Percentiles rank a stretch among this genome's conserved stretches.
These are phyloP conservation scores for Catonia carolina DNA, from an alignment of 2,888 invertebrate species.

Conservation along the genomic window DNA sequence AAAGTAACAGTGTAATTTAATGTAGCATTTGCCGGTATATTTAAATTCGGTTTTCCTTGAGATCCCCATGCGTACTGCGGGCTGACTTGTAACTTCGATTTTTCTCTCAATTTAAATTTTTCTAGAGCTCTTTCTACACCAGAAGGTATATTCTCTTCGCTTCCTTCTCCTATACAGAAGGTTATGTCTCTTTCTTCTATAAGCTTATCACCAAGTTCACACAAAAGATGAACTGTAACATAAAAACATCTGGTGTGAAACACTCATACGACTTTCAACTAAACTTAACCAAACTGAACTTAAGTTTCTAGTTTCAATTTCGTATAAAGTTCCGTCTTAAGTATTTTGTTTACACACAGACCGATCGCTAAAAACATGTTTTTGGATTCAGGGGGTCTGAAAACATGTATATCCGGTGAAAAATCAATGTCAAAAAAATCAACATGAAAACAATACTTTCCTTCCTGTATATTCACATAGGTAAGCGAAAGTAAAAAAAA, in stretches of 20 bases:
- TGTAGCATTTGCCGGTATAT: constrained; percentile 70
- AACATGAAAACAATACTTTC: constrained; percentile 7
- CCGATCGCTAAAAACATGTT: too few species aligned
- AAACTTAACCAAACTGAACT: constrained; percentile 26
- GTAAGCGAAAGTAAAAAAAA: constrained; percentile 12
- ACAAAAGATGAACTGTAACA: constrained; percentile 64
- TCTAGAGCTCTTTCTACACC: constrained; percentile 78
- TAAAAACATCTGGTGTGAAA: too few species aligned
- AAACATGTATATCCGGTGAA: too few species aligned
- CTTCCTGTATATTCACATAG: too few species aligned
- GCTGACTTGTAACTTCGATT: constrained; percentile 62
- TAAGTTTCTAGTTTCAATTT: too few species aligned
- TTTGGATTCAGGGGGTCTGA: too few species aligned
- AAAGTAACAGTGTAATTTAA: constrained; percentile 77
- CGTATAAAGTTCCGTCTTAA: too few species aligned
- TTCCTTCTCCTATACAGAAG: constrained; percentile 82
- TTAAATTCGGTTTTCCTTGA: constrained; percentile 58
- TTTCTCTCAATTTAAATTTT: constrained; percentile 75
- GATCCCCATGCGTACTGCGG: constrained; percentile 75
- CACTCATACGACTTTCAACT: too few species aligned
- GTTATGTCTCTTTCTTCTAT: constrained; percentile 79
- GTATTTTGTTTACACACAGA: too few species aligned
- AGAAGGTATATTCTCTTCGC: constrained; percentile 62
- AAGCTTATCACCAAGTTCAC: constrained; percentile 54
- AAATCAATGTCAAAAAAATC: not conserved